A percentile compares a stretch with the other conserved stretches of the same genome.
These are phyloP conservation scores for Acanthochromis polyacanthus DNA, from an alignment of 2,113 vertebrate genomes.

Conservation along the genomic window DNA sequence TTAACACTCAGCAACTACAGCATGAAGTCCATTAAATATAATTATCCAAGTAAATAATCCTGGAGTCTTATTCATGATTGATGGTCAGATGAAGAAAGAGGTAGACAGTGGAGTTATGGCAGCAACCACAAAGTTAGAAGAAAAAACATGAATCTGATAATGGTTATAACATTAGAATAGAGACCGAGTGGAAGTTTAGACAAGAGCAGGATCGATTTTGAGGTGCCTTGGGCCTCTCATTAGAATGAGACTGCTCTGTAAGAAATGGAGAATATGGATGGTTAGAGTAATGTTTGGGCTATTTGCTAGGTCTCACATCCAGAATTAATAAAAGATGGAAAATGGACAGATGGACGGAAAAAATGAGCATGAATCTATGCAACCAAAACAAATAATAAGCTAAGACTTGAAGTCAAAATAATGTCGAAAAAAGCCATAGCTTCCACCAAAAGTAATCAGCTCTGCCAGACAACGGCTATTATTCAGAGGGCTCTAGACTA, in stretches of 20 bases:
- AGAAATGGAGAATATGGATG: no score
- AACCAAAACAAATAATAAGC: constrained; percentile 1
- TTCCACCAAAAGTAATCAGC: not conserved
- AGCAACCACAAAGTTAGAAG: no score
- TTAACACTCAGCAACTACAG: constrained; percentile 50
- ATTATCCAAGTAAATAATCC: constrained; percentile 2
- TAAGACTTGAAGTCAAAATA: no score
- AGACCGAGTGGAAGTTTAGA: no score
- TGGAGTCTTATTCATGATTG: not conserved
- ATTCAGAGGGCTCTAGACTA: not conserved
- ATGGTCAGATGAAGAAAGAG: not conserved
- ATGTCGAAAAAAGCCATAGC: not conserved
- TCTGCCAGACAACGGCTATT: not conserved
- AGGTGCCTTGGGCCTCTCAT: no score
- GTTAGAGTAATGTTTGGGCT: not conserved
- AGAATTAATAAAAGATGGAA: not conserved
- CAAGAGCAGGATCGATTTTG: no score
- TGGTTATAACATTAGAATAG: not conserved
- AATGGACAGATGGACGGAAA: not conserved
- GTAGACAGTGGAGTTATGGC: no score
- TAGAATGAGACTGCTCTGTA: no score
- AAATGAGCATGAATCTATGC: not conserved
- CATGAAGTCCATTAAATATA: constrained; percentile 33
- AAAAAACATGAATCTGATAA: not conserved
- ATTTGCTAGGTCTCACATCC: not conserved